A percentile compares a stretch with the other conserved stretches of the same genome.
These are phyloP conservation scores for Tanypteryx hageni DNA, from an alignment of 2,888 invertebrate genomes.

Conservation along the genomic window DNA sequence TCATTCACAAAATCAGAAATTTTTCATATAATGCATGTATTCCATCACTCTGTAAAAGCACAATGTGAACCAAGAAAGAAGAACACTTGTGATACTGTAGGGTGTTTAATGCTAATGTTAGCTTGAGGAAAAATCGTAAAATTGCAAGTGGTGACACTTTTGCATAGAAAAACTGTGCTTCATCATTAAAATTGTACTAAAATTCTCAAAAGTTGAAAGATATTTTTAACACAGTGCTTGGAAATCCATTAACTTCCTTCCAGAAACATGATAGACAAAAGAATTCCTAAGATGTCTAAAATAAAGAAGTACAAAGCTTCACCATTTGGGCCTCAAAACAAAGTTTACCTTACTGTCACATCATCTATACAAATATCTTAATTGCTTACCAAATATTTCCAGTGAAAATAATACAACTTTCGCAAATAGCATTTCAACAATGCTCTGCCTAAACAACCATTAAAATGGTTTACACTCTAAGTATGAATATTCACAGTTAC, in stretches of 20 bases:
- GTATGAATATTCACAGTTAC: constrained; percentile 40
- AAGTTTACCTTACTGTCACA: background rate
- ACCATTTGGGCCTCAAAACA: background rate
- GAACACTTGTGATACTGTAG: too few relatives aligned
- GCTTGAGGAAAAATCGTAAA: background rate
- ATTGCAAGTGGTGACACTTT: background rate
- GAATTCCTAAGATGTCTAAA: background rate
- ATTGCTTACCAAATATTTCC: background rate
- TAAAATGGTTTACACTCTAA: constrained; percentile 33
- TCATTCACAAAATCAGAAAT: background rate
- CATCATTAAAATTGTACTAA: background rate
- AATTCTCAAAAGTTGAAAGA: background rate
- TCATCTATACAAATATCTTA: background rate
- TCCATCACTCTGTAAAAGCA: too few relatives aligned
- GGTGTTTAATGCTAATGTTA: background rate
- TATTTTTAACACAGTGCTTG: background rate
- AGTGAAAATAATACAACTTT: background rate
- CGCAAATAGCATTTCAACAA: constrained; percentile 45
- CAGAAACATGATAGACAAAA: background rate
- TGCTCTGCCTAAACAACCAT: constrained; percentile 42
- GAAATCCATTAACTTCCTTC: background rate
- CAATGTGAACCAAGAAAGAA: too few relatives aligned
- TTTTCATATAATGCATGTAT: too few relatives aligned
- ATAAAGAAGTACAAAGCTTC: too few relatives aligned
- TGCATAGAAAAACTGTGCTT: background rate